These are phyloP conservation scores for Philantomba maxwellii DNA, from an alignment of 2,113 vertebrate species.

Conservation along the genomic window DNA sequence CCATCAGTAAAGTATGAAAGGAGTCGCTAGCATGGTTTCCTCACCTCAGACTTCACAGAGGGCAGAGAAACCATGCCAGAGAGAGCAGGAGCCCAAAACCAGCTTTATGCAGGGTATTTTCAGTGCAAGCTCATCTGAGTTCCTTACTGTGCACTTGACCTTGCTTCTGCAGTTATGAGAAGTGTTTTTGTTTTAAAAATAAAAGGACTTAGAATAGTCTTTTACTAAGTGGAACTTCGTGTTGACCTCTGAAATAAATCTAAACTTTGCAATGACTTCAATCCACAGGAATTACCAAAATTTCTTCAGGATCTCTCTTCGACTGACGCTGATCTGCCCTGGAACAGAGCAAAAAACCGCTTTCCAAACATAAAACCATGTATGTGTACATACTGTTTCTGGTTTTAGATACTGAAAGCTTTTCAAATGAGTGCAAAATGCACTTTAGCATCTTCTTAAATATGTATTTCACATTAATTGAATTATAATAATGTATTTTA, in stretches of 20 bases:
- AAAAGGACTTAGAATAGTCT: slow-evolving; percentile 19
- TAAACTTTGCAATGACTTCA: slow-evolving; percentile 48
- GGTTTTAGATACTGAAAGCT: neutral
- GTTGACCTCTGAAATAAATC: neutral
- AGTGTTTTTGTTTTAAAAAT: slow-evolving; percentile 44
- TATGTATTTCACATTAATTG: neutral
- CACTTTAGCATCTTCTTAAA: neutral
- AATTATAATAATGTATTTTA: slow-evolving; percentile 20
- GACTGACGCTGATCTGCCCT: slow-evolving; percentile 95
- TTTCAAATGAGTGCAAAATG: neutral
- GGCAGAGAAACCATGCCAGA: neutral
- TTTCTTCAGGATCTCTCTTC: slow-evolving; percentile 95
- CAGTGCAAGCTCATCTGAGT: slow-evolving; percentile 56
- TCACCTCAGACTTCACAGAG: neutral
- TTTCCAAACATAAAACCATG: slow-evolving; percentile 99
- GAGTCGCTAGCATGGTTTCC: neutral
- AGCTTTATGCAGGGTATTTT: slow-evolving; percentile 40
- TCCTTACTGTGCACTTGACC: slow-evolving; percentile 58
- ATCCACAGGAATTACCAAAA: slow-evolving; percentile 92
- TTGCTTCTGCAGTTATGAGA: slow-evolving; percentile 2
- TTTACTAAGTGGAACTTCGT: neutral
- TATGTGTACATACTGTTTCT: slow-evolving; percentile 75
- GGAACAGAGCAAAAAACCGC: slow-evolving; percentile 97
- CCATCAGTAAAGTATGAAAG: slow-evolving; percentile 27
- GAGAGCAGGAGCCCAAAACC: neutral